phyloP scores from a whole-genome alignment of 2,113 vertebrate species.

The Cryptotis parvus region DNA sequence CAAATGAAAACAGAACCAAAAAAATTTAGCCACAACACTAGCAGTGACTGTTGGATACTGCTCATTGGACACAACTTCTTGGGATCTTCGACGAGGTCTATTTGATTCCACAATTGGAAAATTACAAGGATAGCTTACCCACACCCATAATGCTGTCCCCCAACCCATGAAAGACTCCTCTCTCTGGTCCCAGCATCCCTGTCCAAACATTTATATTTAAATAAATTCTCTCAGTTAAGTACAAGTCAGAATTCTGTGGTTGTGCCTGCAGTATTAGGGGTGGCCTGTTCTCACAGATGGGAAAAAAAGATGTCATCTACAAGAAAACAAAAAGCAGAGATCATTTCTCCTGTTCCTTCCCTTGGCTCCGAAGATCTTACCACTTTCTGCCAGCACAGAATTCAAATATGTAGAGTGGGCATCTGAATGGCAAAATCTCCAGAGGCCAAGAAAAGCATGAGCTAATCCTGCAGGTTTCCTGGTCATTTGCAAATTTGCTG shows the following conservation, averaged over 20 bases:
- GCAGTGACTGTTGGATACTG: not conserved
- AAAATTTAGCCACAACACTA: not conserved
- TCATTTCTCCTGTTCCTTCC: constrained; percentile 21
- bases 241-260: constrained; percentile 71
- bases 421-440: constrained; percentile 33
- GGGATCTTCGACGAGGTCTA: not conserved
- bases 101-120: constrained; percentile 40
- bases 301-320: constrained; percentile 40
- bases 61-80: not conserved
- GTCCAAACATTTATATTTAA: constrained; percentile 58
- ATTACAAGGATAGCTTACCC: constrained; percentile 16
- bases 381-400: not conserved
- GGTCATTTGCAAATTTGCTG: constrained; percentile 49
- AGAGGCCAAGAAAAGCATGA: constrained; percentile 64
- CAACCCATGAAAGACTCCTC: not conserved
- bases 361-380: constrained; percentile 41
- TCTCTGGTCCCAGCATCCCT: constrained; percentile 19
- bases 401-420: constrained; percentile 13
- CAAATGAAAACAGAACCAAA: not conserved
- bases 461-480: constrained; percentile 50
- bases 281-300: constrained; percentile 15
- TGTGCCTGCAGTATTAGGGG: constrained; percentile 5
- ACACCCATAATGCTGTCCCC: no score
- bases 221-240: constrained; percentile 31
- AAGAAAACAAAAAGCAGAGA: constrained; percentile 19